Percentiles rank a stretch among this genome's conserved stretches.
These are phyloP conservation scores for Pimpla rufipes DNA, from an alignment of 2,888 invertebrate species.

Conservation along the genomic window DNA sequence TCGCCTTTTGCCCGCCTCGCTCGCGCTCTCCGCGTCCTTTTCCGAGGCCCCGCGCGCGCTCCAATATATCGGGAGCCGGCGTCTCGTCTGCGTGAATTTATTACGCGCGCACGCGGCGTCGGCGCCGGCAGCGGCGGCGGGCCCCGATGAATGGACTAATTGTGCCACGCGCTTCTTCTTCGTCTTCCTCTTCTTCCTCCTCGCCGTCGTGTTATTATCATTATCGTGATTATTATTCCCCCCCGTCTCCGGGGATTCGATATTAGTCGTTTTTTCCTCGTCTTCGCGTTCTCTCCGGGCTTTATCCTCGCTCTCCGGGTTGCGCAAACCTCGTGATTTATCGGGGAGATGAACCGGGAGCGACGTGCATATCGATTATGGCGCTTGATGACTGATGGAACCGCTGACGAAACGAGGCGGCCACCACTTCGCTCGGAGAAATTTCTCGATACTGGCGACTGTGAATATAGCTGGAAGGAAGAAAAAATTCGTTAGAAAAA, in stretches of 20 bases:
- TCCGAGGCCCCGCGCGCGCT: slow-evolving; percentile 63
- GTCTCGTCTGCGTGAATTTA: slow-evolving; percentile 73
- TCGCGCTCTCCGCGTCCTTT: slow-evolving; percentile 58
- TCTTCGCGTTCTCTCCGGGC: neutral
- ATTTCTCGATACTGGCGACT: too few relatives aligned
- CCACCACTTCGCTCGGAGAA: too few relatives aligned
- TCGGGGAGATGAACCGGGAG: slow-evolving; percentile 12
- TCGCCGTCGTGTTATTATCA: slow-evolving; percentile 44
- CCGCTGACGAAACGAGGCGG: too few relatives aligned
- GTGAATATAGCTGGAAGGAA: too few relatives aligned
- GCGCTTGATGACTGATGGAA: neutral
- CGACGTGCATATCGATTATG: neutral
- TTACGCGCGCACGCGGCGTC: slow-evolving; percentile 69
- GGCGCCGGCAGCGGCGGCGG: slow-evolving; percentile 61
- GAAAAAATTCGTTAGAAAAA: too few relatives aligned
- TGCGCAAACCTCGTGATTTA: too few relatives aligned
- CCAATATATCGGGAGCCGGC: slow-evolving; percentile 68
- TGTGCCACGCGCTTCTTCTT: slow-evolving; percentile 74
- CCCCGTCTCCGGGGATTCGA: neutral
- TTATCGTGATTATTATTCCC: slow-evolving; percentile 7
- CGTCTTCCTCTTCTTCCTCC: slow-evolving; percentile 51
- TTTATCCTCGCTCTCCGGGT: too few relatives aligned
- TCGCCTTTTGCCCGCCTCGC: slow-evolving; percentile 20
- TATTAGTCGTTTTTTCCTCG: neutral
- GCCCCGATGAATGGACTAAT: slow-evolving; percentile 82